Base-by-base conservation (phyloP, 2,888 invertebrate species). In the Epirrhoe tristata region DNA sequence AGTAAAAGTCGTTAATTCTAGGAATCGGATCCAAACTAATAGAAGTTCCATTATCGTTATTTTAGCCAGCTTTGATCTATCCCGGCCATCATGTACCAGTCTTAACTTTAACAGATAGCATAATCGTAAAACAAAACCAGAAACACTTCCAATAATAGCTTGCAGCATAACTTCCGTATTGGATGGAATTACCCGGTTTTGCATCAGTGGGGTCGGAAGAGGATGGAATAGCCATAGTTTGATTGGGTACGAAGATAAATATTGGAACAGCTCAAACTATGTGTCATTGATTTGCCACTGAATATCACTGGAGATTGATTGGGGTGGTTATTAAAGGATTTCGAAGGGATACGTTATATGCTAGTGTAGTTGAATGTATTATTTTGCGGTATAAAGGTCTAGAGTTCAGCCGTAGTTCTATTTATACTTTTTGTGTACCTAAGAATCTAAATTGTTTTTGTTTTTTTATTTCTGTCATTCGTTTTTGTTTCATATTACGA, bases 61-160 rank as follows among this genome's bases (percentile, higher is more conserved):
- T 34, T 34, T 6, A 7, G 34, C 34, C 34, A 34, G 6, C 6
- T 0, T 7, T 34, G 39, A 0, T 7, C 51, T 36, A 48, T 52
- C 12, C 16, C 4, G 48, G 39, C n/a, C 63, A 55, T 46, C n/a
- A 56, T 67, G 57, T 48, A 66, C 69, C 62, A 60, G 16, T 46
- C 71, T 57, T 58, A 31, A 67, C 58, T 59, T 72, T 73, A 59
- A 69, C 69, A 69, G 66, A 67, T 65, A 69, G 58, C 66, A 7
- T 32, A 50, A 65, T 73, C 74, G 69, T 74, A 74, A 68, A 74
- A 70, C 74, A 71, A 74, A 69, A 73, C 69, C 69, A 68, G 67
- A 69, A 69, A 71, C 73, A 74, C 71, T 74, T 68, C 63, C 69
- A 70, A 73, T 74, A 74, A 74, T 73, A 70, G 74, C 66, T 67